Evolutionary conservation across 2,888 invertebrate species (phyloP), one percentile per base, ranked within the genome.

Genomic region (Ditula angustiorana): DNA sequence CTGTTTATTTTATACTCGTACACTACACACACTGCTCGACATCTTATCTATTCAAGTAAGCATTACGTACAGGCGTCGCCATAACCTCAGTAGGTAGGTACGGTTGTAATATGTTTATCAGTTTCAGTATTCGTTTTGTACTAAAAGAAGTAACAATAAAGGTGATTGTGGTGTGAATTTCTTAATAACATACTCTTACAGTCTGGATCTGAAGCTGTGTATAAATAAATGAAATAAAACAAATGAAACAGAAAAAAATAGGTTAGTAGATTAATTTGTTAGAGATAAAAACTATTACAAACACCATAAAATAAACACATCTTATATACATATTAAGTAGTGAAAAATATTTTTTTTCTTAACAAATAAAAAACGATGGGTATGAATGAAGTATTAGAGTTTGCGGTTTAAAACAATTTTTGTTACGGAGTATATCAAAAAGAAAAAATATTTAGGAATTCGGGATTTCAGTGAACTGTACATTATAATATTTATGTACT

Each of bases 101-200:
- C 19, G 35, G 2, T 41, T 19, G 41, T 16, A 2, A 19, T 19
- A n/a, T 41, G 41, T 41, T 41, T 41, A 19, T 41, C 41, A 19
- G 53, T 41, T 41, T 19, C 41, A 41, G 19, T 41, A 19, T 41
- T 41, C 41, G 41, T 41, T 41, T 41, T 10, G 41, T 10, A 41
- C 41, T 41, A 19, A 41, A 41, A 41, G 19, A 41, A 2, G 41
- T 41, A 41, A 10, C 41, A 41, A 41, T 41, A 41, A 41, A 41
- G n/a, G 41, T 41, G 19, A 19, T 10, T 19, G 41, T 41, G 41
- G 10, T 19, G 19, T 19, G 41, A 10, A 19, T 41, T 37, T 7
- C 5, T 16, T 10, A 41, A 35, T n/a, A n/a, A 19, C 16, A 41
- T 19, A 41, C 19, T 16, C n/a, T n/a, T n/a, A n/a, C n/a, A 7